Evolutionary conservation across 2,113 vertebrate genomes (phyloP), one percentile per base, ranked within the genome.

Genomic region (Mesitornis unicolor): DNA sequence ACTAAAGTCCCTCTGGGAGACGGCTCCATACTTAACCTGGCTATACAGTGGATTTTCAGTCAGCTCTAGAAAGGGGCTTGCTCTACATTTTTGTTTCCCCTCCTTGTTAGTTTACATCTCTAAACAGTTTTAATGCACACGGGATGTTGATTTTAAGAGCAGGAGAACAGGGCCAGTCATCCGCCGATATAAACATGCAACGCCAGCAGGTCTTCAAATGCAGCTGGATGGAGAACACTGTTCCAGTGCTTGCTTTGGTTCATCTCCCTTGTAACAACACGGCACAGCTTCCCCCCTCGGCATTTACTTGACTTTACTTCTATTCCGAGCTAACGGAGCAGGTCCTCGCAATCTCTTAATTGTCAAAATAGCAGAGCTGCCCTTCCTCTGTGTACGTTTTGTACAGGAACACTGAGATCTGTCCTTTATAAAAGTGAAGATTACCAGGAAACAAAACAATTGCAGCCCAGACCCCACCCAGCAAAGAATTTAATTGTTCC

Each of bases 391-490:
- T 0, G 51, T 64, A 89, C 80, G 20, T 47, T 59, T 24, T 65
- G 87, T 77, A 40, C 84, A 61, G 78, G 71, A 94, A 94, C 3
- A 1, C 57, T 94, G 42, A 67, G 78, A 76, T 48, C 69, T 69
- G 73, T n/a, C 92, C 80, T 50, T 59, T 43, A 38, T 9, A 42
- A 63, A 45, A 82, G 53, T 57, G 35, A 59, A 48, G 53, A 86
- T 93, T 77, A 86, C 31, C 92, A 94, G 94, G 85, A 91, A 94
- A 77, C 56, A 56, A 81, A 84, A 92, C 93, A 96, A 95, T 81
- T 29, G 57, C 43, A 33, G n/a, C 11, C 56, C 79, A 61, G 79
- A 77, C 65, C 68, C 84, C 86, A 71, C 94, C 78, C 89, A 84
- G 40, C 18, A 64, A 11, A 53, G 57, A 47, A 6, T 80, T 61